Evolutionary conservation across 2,113 vertebrate genomes (phyloP).

Genomic region (Lichenostomus cassidix): DNA sequence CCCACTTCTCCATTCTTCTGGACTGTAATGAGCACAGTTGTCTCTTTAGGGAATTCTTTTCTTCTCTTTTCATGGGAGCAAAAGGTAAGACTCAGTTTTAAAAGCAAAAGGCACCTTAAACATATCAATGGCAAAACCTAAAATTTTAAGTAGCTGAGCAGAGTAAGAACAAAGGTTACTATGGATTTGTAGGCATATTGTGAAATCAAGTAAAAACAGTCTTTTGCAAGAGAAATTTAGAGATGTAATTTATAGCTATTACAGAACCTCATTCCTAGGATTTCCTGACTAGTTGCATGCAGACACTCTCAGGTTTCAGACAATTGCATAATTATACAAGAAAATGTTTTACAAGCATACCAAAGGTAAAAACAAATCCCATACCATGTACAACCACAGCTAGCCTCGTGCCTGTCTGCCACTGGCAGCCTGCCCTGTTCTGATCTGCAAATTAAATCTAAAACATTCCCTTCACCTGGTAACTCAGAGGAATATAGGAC

Average conservation of each 20-base stretch:
- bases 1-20: background rate
- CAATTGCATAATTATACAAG: rapidly evolving
- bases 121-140: background rate
- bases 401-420: background rate
- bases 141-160: background rate
- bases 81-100: background rate
- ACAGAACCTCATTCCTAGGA: background rate
- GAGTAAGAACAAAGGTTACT: background rate
- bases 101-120: background rate
- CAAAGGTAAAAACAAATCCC: background rate
- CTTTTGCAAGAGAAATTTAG: background rate
- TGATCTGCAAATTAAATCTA: background rate
- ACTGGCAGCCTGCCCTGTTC: background rate
- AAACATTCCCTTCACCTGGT: background rate
- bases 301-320: background rate
- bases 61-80: background rate
- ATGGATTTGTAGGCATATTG: background rate
- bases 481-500: background rate
- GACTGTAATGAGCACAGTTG: background rate
- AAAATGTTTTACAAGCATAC: background rate
- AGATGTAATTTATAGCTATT: background rate
- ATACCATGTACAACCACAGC: background rate
- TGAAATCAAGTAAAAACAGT: background rate
- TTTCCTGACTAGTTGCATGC: background rate
- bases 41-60: background rate